Evolutionary conservation across 2,113 vertebrate species (phyloP).

Genomic region (Gallinago undulata): DNA sequence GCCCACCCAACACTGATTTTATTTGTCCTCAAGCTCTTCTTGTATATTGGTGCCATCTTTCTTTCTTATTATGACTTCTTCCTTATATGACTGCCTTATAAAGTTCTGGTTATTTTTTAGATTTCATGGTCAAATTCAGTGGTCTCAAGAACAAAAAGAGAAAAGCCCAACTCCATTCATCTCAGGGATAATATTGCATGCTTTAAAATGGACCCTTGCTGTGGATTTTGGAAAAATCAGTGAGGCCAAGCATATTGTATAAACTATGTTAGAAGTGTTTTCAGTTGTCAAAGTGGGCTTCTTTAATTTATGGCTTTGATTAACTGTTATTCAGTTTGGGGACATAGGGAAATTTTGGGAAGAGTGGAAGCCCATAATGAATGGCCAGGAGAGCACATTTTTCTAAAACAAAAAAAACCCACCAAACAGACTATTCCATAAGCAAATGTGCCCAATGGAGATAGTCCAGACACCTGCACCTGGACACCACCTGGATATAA

Average conservation of each 20-base stretch:
- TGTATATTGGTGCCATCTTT: neutral
- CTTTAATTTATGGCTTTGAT: conserved; percentile 26
- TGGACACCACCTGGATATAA: conserved; percentile 75
- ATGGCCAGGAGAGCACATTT: conserved; percentile 59
- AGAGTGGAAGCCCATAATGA: conserved; percentile 54
- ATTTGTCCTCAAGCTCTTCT: neutral
- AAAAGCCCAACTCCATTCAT: neutral
- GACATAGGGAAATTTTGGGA: conserved; percentile 36
- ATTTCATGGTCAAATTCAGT: neutral
- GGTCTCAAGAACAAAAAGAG: neutral
- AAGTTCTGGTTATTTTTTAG: neutral
- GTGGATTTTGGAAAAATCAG: neutral
- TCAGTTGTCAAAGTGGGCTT: conserved; percentile 6
- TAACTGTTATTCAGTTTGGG: conserved; percentile 46
- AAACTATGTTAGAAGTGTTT: neutral
- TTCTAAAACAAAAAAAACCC: conserved; percentile 54
- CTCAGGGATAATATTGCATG: neutral
- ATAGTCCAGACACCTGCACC: conserved; percentile 59
- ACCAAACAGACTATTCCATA: conserved; percentile 14
- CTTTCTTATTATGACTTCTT: neutral
- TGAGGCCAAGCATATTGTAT: neutral
- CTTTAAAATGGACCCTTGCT: neutral
- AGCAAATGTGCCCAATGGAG: conserved; percentile 67
- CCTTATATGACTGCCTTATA: neutral
- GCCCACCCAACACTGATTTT: neutral